Base-by-base conservation (phyloP, 2,888 invertebrate genomes). In the Leistus spinibarbis region DNA sequence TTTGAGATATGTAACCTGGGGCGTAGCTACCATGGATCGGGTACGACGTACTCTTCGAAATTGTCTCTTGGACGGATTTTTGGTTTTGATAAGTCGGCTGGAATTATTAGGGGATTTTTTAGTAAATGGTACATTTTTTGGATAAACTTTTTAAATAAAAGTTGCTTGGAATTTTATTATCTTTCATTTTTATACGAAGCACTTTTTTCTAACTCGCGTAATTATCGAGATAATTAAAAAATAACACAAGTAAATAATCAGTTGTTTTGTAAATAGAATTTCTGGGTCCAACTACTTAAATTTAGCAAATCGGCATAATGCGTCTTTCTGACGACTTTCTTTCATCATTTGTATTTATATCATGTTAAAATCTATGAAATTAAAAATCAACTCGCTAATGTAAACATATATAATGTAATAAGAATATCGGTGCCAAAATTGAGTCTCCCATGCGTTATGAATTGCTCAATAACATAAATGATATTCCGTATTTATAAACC, bases 41-140 rank as follows among this genome's bases (percentile, higher is more conserved):
- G n/a, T 77, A 75, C 2, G 76, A 63, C 13, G 76, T 69, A 62
- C 65, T 69, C 54, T 76, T 87, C 75, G 88, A 88, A 76, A 86
- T 85, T 57, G 87, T 86, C 80, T 89, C 89, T 79, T 84, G 86
- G 74, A 86, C 85, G 60, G 87, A 86, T 80, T 89, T 89, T 79
- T 86, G 86, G 80, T 89, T 89, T 79, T 86, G 86, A 82, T 91
- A 91, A 20, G 91, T 90, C 7, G 91, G 91, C 92, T 92, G 65
- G 9, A 76, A 63, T 66, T 62, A 67, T 7, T 40, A 40, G 13
- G 40, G 5, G 13, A 40, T 40, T n/a, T n/a, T n/a, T n/a, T n/a
- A n/a, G n/a, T n/a, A n/a, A n/a, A n/a, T n/a, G n/a, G n/a, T n/a
- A n/a, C n/a, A n/a, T n/a, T n/a, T n/a, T n/a, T n/a, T n/a, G n/a